These are phyloP conservation scores for Alectoris magna DNA, from an alignment of 2,797 vertebrate genomes.

Conservation along the genomic window DNA sequence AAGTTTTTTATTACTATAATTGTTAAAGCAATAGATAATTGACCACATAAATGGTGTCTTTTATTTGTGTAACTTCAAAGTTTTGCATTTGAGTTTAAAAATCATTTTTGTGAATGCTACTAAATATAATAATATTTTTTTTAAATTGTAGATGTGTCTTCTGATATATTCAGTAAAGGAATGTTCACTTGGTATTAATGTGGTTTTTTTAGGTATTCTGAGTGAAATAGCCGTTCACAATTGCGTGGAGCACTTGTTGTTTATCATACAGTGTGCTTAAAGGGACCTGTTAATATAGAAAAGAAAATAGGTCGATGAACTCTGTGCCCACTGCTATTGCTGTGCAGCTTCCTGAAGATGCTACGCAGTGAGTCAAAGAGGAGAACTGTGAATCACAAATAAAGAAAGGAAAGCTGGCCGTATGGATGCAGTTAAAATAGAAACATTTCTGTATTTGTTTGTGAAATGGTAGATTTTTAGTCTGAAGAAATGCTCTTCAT, in stretches of 20 bases:
- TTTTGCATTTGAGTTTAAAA: neutral
- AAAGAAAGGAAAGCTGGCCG: fast-evolving
- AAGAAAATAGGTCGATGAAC: neutral
- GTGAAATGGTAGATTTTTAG: neutral
- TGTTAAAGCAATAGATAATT: neutral
- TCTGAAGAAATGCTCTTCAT: neutral
- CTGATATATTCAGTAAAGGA: neutral
- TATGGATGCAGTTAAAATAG: neutral
- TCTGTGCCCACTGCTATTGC: neutral
- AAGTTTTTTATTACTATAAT: neutral
- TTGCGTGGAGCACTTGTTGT: neutral
- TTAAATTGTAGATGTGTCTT: fast-evolving
- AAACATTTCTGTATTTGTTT: neutral
- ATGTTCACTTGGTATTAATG: neutral
- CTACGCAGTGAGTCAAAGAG: neutral
- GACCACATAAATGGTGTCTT: fast-evolving
- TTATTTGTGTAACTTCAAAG: neutral
- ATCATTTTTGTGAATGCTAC: neutral
- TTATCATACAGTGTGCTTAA: neutral
- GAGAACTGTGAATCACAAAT: neutral
- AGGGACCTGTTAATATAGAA: neutral
- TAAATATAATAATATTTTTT: neutral
- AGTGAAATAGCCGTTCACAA: neutral
- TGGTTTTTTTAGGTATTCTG: neutral
- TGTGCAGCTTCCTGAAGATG: neutral